Evolutionary conservation across 2,888 invertebrate genomes (phyloP), one percentile per base, ranked within the genome.

Genomic region (Electrophaes corylata): DNA sequence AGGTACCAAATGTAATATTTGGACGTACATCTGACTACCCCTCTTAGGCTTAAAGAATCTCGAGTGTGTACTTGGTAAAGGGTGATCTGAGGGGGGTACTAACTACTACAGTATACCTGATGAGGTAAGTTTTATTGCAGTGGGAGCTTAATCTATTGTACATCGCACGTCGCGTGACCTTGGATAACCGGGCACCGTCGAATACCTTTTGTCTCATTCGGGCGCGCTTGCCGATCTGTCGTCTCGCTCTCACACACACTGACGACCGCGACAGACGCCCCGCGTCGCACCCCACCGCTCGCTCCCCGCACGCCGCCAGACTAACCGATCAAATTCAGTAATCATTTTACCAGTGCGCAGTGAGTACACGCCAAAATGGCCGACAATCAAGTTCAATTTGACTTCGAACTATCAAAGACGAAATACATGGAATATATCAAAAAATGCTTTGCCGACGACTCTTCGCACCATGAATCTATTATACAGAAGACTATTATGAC

Each of bases 321-420:
- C 43, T 37, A 46, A 37, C 49, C 37, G 19, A 31, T 5, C 4
- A 4, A 29, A 29, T 14, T 44, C 43, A 59, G 59, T 55, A 31
- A 20, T 41, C 19, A 20, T 19, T 37, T 29, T 40, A 31, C 49
- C 11, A 16, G 46, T 37, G 54, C 5, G 3, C 1, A 40, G 54
- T 26, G 49, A 35, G 20, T 44, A 53, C 59, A 40, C 31, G 14
- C 12, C 40, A 59, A 59, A 54, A 59, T 59, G 59, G 59, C 54
- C 26, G 54, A 20, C 48, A 4, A 19, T 11, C 8, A 19, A 29
- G 26, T 46, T 2, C 4, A 16, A 2, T 59, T 54, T 16, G 31
- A 59, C 37, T 46, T 41, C 41, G 35, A 41, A 0, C 4, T 5
- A 43, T 37, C 59, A 16, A 59, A 54, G n/a, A 16, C 11, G 14